These are phyloP conservation scores for Aramus guarauna DNA, from an alignment of 2,113 vertebrate genomes.

Conservation along the genomic window DNA sequence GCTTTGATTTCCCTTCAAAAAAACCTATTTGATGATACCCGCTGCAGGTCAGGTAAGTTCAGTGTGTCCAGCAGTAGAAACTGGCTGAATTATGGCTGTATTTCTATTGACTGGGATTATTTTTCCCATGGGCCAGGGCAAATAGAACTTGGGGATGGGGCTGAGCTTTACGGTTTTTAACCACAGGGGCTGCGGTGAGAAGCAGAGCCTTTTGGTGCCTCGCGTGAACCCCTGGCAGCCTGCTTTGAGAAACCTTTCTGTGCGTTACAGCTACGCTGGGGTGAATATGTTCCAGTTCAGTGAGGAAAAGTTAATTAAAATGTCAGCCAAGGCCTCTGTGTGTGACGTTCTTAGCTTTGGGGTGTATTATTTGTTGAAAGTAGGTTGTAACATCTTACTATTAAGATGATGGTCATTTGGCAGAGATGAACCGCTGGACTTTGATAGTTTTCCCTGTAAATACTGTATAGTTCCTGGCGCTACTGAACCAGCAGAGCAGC, in stretches of 20 bases:
- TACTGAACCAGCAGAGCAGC: not conserved
- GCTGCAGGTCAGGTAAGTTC: not conserved
- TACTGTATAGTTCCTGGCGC: not conserved
- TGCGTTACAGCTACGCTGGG: not conserved
- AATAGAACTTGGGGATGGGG: not conserved
- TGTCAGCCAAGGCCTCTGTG: not conserved
- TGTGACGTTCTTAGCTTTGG: not conserved
- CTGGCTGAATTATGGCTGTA: not conserved
- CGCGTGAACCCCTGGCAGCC: accelerated
- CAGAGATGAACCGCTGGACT: not conserved
- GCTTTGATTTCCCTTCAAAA: not conserved
- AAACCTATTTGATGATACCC: not conserved
- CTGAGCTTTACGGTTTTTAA: not conserved
- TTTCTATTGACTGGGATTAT: not conserved
- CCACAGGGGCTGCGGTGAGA: not conserved
- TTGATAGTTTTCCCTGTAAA: not conserved
- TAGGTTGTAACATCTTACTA: not conserved
- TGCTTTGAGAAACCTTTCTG: not conserved
- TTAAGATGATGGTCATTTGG: not conserved
- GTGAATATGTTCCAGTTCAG: not conserved
- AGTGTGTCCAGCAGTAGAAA: not conserved
- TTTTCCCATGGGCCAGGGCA: not conserved
- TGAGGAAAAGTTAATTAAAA: not conserved
- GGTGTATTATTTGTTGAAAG: not conserved
- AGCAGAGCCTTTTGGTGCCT: not conserved